Conservation (phyloP, 1,140 invertebrate species). For the Drosophila pseudoobscura region DNA sequence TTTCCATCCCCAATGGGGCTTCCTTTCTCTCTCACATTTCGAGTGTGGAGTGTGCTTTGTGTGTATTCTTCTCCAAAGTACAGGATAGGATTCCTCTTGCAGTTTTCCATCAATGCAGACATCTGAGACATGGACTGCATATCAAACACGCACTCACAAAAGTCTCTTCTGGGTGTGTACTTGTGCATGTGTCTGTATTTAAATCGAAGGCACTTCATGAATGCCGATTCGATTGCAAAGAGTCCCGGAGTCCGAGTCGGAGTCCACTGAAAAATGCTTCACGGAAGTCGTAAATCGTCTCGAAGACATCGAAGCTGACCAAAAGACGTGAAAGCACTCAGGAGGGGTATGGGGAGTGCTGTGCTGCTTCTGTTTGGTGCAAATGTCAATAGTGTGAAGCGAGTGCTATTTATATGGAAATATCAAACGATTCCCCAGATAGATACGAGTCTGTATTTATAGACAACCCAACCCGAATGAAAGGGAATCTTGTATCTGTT, state of each 20-base stretch:
- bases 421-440: slow-evolving; percentile 48
- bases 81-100: slow-evolving; percentile 27
- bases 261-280: slow-evolving; percentile 68
- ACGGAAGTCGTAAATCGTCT: slow-evolving; percentile 77
- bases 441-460: slow-evolving; percentile 40
- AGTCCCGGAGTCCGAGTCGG: background rate
- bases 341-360: slow-evolving; percentile 15
- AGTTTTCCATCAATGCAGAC: slow-evolving; percentile 61
- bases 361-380: slow-evolving; percentile 9
- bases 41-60: slow-evolving; percentile 34
- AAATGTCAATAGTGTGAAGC: slow-evolving; percentile 65
- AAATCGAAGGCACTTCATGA: slow-evolving; percentile 67
- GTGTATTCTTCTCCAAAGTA: slow-evolving; percentile 8
- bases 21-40: slow-evolving; percentile 19
- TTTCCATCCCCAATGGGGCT: slow-evolving; percentile 12
- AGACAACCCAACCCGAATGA: slow-evolving; percentile 16
- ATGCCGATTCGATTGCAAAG: slow-evolving; percentile 67
- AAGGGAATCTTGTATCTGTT: slow-evolving; percentile 37
- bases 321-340: too few relatives aligned
- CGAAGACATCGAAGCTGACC: slow-evolving; percentile 49
- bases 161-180: slow-evolving; percentile 24
- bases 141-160: slow-evolving; percentile 58
- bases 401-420: slow-evolving; percentile 53
- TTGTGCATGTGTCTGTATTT: slow-evolving; percentile 40
- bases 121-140: slow-evolving; percentile 63